Conservation (phyloP, 2,888 invertebrate genomes). For the Cataglyphis cursor region DNA sequence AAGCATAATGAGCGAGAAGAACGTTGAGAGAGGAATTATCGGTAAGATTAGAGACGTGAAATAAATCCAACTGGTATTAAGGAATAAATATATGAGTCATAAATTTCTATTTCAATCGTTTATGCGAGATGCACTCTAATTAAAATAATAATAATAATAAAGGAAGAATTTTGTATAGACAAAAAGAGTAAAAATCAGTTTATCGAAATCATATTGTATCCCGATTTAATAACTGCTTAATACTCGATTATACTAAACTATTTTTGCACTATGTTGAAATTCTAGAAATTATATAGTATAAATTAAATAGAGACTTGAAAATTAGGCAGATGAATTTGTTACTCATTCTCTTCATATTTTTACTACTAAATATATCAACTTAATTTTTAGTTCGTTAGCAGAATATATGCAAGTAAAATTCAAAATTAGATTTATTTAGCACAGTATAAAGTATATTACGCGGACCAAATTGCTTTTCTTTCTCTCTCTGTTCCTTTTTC, state of each 20-base stretch:
- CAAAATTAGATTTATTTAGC: background rate
- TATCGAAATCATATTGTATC: background rate
- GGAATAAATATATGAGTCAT: background rate
- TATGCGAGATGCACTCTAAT: background rate
- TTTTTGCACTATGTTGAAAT: background rate
- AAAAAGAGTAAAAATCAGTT: slow-evolving; percentile 16
- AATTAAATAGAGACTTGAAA: background rate
- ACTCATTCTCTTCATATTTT: background rate
- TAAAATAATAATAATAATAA: background rate
- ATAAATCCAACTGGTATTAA: background rate
- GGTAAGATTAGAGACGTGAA: slow-evolving; percentile 45
- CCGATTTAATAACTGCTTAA: background rate
- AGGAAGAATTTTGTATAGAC: background rate
- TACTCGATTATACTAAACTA: background rate
- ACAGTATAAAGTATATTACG: background rate
- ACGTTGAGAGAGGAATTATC: slow-evolving; percentile 42
- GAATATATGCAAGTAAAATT: background rate
- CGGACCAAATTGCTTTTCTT: background rate
- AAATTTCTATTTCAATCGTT: slow-evolving; percentile 7
- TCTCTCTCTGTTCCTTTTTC: background rate
- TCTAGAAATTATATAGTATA: background rate
- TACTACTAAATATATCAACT: background rate
- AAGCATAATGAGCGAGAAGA: slow-evolving; percentile 42
- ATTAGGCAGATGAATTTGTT: background rate
- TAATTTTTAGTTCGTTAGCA: background rate